Percentiles rank a stretch among this genome's conserved stretches.
Conservation (phyloP, 2,113 vertebrate genomes). For the Pomatorhinus ruficollis region DNA sequence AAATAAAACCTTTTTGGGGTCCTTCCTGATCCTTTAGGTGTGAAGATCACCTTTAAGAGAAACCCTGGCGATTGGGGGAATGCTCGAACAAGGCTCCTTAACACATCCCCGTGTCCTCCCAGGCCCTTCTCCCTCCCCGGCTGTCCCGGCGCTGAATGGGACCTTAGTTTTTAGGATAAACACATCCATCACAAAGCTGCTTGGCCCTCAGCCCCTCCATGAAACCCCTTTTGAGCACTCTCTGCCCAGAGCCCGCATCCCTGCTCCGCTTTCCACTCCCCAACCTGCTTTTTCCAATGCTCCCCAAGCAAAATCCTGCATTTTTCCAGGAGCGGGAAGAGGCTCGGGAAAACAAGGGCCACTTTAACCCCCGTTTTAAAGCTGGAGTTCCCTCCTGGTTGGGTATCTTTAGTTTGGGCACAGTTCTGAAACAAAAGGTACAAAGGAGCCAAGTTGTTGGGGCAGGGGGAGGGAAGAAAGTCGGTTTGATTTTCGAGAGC, state of each 20-base stretch:
- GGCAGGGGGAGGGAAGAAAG: conserved; percentile 24
- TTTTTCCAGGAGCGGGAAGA: not conserved
- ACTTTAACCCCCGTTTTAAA: not conserved
- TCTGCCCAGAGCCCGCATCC: not conserved
- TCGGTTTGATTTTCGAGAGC: not conserved
- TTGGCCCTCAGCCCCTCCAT: conserved; percentile 15
- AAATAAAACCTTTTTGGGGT: not conserved
- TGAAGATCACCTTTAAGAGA: not conserved
- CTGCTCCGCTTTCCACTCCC: not conserved
- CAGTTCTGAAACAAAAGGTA: conserved; percentile 50
- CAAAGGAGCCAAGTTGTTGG: conserved; percentile 24
- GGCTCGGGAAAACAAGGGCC: not conserved
- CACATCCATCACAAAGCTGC: conserved; percentile 59
- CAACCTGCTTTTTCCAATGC: not conserved
- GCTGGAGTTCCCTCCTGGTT: not conserved
- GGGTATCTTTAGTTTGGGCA: conserved; percentile 41
- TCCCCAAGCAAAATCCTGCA: not conserved
- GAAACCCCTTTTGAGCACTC: conserved; percentile 44
- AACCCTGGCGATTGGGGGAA: not conserved
- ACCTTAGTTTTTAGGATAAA: conserved; percentile 51
- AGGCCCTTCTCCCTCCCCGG: not conserved
- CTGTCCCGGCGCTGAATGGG: not conserved
- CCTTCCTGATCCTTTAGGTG: not conserved
- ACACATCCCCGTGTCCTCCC: not conserved
- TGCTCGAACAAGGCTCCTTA: not conserved